phyloP scores from a whole-genome alignment of 2,113 vertebrate species.

The Galemys pyrenaicus region DNA sequence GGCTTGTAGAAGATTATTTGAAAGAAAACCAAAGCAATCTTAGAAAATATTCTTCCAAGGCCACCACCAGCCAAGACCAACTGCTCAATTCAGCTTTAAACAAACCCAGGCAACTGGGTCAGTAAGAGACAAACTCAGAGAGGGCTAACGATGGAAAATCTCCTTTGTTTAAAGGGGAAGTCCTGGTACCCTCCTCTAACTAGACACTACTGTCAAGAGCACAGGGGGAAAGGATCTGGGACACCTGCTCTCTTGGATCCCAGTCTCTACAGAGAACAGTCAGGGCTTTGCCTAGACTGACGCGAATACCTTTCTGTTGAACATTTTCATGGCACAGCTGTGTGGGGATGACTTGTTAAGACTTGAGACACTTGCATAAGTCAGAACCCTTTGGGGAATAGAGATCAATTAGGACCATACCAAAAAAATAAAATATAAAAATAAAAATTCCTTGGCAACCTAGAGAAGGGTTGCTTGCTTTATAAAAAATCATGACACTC shows the following conservation, averaged over 20 bases:
- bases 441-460: constrained; percentile 50
- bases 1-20: constrained; percentile 83
- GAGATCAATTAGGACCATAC: constrained; percentile 68
- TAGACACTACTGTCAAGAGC: constrained; percentile 6
- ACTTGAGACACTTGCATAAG: constrained; percentile 62
- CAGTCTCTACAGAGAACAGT: constrained; percentile 40
- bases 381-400: constrained; percentile 66
- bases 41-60: constrained; percentile 84
- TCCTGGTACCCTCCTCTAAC: constrained; percentile 25
- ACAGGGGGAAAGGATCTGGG: neutral
- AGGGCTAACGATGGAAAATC: constrained; percentile 29
- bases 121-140: constrained; percentile 70
- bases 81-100: constrained; percentile 83
- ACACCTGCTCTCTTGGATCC: neutral
- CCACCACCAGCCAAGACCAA: constrained; percentile 81
- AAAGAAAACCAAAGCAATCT: constrained; percentile 84
- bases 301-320: constrained; percentile 57
- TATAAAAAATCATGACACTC: constrained; percentile 50
- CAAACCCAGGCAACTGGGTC: constrained; percentile 74
- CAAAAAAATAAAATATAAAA: too few species aligned
- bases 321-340: constrained; percentile 69
- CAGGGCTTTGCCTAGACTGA: constrained; percentile 60
- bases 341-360: constrained; percentile 59
- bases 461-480: constrained; percentile 52
- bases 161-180: constrained; percentile 53